phyloP scores from a whole-genome alignment of 1,140 invertebrate species.

The Theocolax elegans region DNA sequence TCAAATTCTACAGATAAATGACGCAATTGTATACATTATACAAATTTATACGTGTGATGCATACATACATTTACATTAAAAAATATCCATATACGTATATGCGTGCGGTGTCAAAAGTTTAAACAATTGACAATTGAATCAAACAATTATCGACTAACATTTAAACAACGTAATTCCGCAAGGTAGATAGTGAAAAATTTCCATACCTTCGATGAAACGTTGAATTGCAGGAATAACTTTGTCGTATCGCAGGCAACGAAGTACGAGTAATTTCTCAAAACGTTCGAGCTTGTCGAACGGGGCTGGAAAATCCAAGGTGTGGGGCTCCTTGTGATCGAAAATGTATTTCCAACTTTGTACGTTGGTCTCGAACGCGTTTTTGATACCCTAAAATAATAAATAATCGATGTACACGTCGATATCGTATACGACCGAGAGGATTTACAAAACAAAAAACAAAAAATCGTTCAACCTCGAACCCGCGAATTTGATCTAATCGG shows the following conservation, averaged over 20 bases:
- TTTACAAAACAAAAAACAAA: not conserved
- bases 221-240: constrained; percentile 89
- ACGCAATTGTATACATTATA: no score
- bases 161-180: no score
- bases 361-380: constrained; percentile 71
- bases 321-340: constrained; percentile 79
- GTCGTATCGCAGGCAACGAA: constrained; percentile 87
- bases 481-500: constrained; percentile 71
- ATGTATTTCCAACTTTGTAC: constrained; percentile 78
- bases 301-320: constrained; percentile 75
- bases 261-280: constrained; percentile 84
- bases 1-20: no score
- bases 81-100: no score
- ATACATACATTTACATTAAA: no score
- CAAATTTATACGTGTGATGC: no score
- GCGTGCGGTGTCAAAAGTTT: no score
- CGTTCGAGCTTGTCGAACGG: constrained; percentile 76
- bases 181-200: no score
- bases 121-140: no score
- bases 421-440: constrained; percentile 50
- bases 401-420: not conserved
- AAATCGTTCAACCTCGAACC: constrained; percentile 64
- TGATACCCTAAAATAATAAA: constrained; percentile 70
- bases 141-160: no score
- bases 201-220: constrained; percentile 81